These are phyloP conservation scores for Montipora sp. DNA, from an alignment of 64 coral and sea anemone species.

Conservation along the genomic window DNA sequence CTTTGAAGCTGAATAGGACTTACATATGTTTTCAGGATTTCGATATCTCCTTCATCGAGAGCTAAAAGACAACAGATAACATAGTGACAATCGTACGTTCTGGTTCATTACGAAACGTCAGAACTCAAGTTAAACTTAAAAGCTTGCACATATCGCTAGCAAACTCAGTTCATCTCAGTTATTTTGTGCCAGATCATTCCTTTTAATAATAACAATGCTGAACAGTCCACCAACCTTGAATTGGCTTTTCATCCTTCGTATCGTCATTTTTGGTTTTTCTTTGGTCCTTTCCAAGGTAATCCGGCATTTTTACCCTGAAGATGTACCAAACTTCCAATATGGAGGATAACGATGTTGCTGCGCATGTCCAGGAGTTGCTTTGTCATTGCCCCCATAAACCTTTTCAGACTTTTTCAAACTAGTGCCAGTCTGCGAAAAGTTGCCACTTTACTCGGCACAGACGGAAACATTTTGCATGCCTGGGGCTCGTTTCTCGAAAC, in stretches of 20 bases:
- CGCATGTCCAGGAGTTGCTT: slow-evolving; percentile 42
- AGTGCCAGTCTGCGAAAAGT: background rate
- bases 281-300: slow-evolving; percentile 99
- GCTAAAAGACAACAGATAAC: slow-evolving; percentile 6
- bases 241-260: slow-evolving; percentile 92
- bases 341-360: slow-evolving; percentile 13
- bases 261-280: slow-evolving; percentile 88
- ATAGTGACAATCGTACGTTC: no score
- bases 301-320: slow-evolving; percentile 80
- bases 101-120: no score
- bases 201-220: background rate
- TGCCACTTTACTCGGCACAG: no score
- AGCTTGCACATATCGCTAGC: no score
- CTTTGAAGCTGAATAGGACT: slow-evolving; percentile 17
- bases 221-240: slow-evolving; percentile 76
- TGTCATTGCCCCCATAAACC: slow-evolving; percentile 39
- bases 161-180: no score
- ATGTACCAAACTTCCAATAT: slow-evolving; percentile 31
- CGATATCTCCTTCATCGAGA: slow-evolving; percentile 98
- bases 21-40: slow-evolving; percentile 98
- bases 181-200: no score
- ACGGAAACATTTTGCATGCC: no score
- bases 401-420: background rate
- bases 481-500: no score
- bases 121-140: no score